Percentiles rank a stretch among this genome's conserved stretches.
These are phyloP conservation scores for Erethizon dorsatum DNA, from an alignment of 2,797 vertebrate genomes.

Conservation along the genomic window DNA sequence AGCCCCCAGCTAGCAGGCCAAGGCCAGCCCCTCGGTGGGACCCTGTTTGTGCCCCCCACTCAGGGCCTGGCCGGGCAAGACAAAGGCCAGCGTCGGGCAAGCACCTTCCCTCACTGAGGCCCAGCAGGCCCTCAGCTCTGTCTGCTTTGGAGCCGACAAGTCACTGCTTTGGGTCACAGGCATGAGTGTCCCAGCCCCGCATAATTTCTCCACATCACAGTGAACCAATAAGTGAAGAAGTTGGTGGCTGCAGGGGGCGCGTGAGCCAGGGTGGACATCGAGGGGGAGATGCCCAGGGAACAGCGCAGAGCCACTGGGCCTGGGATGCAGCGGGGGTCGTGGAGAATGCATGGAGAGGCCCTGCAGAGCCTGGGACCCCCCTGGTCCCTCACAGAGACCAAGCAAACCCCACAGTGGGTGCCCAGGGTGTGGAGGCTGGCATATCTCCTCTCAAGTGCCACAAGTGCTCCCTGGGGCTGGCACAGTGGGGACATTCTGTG, in stretches of 20 bases:
- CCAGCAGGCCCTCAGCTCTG: fast-evolving
- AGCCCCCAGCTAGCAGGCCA: fast-evolving
- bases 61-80: background rate
- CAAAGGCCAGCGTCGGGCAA: background rate
- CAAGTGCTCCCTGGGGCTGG: fast-evolving
- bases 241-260: too few species aligned
- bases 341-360: background rate
- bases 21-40: background rate
- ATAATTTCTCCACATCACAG: background rate
- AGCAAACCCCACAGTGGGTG: fast-evolving
- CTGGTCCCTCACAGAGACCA: too few species aligned
- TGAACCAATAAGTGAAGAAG: background rate
- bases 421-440: fast-evolving
- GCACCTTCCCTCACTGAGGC: too few species aligned
- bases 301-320: fast-evolving
- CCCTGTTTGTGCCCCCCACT: background rate
- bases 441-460: fast-evolving
- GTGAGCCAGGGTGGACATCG: background rate
- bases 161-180: background rate
- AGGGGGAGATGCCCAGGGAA: background rate
- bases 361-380: background rate
- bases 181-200: too few species aligned
- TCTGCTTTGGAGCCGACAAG: background rate
- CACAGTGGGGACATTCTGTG: fast-evolving
- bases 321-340: background rate